Conservation (phyloP, 2,888 invertebrate species). For the Drosophila emarginata region DNA sequence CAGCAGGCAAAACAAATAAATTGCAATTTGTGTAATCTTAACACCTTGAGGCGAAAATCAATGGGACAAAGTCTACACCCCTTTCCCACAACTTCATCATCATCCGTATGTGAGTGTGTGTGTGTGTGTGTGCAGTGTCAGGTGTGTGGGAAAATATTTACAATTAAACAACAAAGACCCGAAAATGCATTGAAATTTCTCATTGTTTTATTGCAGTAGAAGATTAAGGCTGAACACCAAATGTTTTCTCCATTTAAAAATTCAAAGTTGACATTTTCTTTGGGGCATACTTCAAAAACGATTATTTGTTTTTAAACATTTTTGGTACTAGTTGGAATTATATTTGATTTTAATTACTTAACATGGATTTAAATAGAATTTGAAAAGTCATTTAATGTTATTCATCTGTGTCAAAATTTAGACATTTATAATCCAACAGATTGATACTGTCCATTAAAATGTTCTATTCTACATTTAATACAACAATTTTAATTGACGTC, state of each 20-base stretch:
- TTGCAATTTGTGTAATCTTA: slow-evolving; percentile 77
- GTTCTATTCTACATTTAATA: neutral
- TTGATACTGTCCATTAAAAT: neutral
- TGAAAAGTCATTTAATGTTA: neutral
- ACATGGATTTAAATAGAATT: neutral
- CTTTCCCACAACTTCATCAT: slow-evolving; percentile 11
- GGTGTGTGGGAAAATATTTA: slow-evolving; percentile 74
- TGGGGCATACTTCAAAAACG: slow-evolving; percentile 13
- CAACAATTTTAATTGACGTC: too few relatives aligned
- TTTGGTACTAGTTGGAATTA: slow-evolving; percentile 37
- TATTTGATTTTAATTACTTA: slow-evolving; percentile 67
- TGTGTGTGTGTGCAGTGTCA: slow-evolving; percentile 50
- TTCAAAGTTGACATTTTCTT: slow-evolving; percentile 12
- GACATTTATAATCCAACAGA: neutral
- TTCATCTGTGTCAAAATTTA: neutral
- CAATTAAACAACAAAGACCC: slow-evolving; percentile 69
- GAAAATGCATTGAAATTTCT: slow-evolving; percentile 32
- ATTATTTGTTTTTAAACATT: slow-evolving; percentile 28
- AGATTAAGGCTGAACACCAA: neutral
- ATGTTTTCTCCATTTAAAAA: neutral
- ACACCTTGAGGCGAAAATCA: slow-evolving; percentile 73
- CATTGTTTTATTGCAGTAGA: slow-evolving; percentile 13
- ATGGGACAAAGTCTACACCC: slow-evolving; percentile 38
- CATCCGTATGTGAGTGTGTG: slow-evolving; percentile 19
- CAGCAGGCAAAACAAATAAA: slow-evolving; percentile 70